Base-by-base conservation (phyloP, 2,113 vertebrate species). In the Pangasianodon gigas region DNA sequence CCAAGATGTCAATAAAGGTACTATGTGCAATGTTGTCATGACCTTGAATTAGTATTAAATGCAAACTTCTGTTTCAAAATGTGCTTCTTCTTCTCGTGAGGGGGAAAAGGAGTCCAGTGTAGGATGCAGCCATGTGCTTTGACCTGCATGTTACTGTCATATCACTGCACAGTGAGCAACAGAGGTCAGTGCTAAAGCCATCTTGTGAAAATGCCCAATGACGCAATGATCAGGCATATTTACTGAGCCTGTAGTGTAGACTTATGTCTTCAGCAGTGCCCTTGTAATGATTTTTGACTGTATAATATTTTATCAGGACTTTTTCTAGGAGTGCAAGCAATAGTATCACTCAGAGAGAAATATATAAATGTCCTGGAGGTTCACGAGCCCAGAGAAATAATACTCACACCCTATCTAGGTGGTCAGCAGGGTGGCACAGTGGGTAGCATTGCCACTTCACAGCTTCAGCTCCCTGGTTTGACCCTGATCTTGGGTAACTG, bases 301-400 rank as follows among this genome's bases (percentile, higher is more conserved):
- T 48, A 52, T 46, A 46, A 46, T 26, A 26, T 77, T 77, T 46
- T 77, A 51, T 80, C 11, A 14, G 44, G 44, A 67, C 11, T 92
- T 89, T 91, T 91, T 29, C 71, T 90, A 74, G 60, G n/a, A 71
- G 75, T 29, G 60, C 21, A 81, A 24, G 88, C 37, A 91, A 86
- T 75, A 48, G 6, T 90, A 94, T 94, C 88, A 86, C 92, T 94
- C 93, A 94, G 51, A 85, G n/a, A 46, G 29, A 88, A 85, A 91
- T 89, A 89, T 91, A 93, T 88, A 93, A 89, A 90, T 85, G 74
- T 86, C 91, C 89, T 87, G 41, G 71, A 86, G 83, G 92, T 81
- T 91, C 67, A 89, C 79, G 87, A 67, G 83, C 90, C 89, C 92
- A 92, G 79, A 85, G 37, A 90, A 77, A 19, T 88, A 89, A 92